phyloP scores from a whole-genome alignment of 2,888 invertebrate species.

The Callinectes sapidus region DNA sequence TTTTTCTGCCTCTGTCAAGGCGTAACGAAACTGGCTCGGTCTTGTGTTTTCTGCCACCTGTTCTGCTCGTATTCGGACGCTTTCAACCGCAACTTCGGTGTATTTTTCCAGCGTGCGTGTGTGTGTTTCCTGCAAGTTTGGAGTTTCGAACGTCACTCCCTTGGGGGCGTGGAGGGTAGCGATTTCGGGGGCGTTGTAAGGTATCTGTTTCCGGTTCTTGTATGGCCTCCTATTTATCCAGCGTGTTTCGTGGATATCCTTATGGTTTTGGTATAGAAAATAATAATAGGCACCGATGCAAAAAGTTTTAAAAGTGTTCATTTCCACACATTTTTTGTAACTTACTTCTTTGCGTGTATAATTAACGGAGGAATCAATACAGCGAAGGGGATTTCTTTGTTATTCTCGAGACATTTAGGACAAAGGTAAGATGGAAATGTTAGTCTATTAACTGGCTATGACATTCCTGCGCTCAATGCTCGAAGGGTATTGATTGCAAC shows the following conservation, averaged over 20 bases:
- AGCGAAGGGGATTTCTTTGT: not conserved
- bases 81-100: not conserved
- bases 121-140: slow-evolving; percentile 2
- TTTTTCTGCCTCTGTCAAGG: slow-evolving; percentile 9
- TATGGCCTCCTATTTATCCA: not conserved
- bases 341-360: not conserved
- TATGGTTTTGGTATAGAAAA: not conserved
- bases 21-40: slow-evolving; percentile 22
- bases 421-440: not conserved
- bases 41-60: not conserved
- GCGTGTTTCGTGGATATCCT: not conserved
- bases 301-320: not conserved
- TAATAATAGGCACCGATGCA: not conserved
- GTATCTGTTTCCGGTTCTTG: not conserved
- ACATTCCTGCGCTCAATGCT: not conserved
- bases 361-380: not conserved
- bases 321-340: not conserved
- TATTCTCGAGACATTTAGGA: not conserved
- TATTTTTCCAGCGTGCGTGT: slow-evolving; percentile 16
- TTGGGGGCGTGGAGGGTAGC: not conserved
- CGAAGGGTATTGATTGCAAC: not conserved
- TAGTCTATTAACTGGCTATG: not conserved
- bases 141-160: not conserved
- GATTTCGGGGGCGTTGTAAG: not conserved
- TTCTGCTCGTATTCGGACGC: not conserved